These are phyloP conservation scores for Rhagonycha fulva DNA, from an alignment of 2,888 invertebrate species.

Conservation along the genomic window DNA sequence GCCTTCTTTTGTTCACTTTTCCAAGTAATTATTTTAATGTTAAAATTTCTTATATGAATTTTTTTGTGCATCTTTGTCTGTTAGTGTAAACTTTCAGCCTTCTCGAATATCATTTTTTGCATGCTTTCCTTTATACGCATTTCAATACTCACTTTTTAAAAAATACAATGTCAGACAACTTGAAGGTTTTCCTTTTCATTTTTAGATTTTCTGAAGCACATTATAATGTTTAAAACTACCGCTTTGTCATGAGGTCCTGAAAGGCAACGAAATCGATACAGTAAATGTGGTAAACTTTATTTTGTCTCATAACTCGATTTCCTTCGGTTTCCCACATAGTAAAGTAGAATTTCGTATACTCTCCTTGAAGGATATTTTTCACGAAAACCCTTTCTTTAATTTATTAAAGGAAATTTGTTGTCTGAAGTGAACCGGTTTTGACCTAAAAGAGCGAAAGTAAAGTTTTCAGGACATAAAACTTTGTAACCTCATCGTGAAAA, in stretches of 20 bases:
- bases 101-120: not conserved
- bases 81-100: not conserved
- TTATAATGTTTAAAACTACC: not conserved
- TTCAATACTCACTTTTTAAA: not conserved
- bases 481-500: not conserved
- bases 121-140: not conserved
- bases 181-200: not conserved
- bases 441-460: not conserved
- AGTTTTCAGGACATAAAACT: not conserved
- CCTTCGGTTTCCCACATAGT: not conserved
- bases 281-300: not conserved
- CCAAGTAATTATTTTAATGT: too few relatives aligned
- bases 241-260: not conserved
- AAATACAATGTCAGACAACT: not conserved
- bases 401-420: not conserved
- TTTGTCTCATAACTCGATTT: not conserved
- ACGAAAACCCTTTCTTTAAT: not conserved
- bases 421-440: not conserved
- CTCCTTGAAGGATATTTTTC: not conserved
- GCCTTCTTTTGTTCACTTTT: too few relatives aligned
- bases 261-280: not conserved
- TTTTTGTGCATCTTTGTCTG: not conserved
- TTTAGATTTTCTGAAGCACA: not conserved
- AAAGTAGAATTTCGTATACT: not conserved
- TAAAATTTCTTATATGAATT: not conserved